Percentiles rank a stretch among this genome's conserved stretches.
These are phyloP conservation scores for Ctenicera cuprea DNA, from an alignment of 2,888 invertebrate genomes.

Conservation along the genomic window DNA sequence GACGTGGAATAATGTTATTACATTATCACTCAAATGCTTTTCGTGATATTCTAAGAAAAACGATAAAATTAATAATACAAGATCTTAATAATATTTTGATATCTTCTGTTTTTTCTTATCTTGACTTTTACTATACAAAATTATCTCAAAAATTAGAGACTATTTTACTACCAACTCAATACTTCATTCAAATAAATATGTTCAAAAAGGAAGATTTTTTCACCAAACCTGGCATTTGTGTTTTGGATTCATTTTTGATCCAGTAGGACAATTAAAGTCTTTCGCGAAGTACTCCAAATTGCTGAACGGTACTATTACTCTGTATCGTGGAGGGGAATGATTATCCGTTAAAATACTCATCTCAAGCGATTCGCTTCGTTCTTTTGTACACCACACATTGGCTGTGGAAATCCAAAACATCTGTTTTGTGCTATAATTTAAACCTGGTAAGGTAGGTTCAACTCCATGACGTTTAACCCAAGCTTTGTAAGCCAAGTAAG, in stretches of 20 bases:
- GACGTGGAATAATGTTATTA: too few species aligned
- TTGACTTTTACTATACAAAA: too few species aligned
- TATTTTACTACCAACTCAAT: too few species aligned
- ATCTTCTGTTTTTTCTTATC: too few species aligned
- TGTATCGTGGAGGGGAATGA: slow-evolving; percentile 32
- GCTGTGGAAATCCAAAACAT: slow-evolving; percentile 45
- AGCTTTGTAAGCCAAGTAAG: slow-evolving; percentile 34
- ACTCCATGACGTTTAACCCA: slow-evolving; percentile 22
- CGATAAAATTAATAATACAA: too few species aligned
- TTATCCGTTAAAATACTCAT: slow-evolving; percentile 7
- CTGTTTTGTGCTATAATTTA: slow-evolving; percentile 38
- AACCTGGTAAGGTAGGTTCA: slow-evolving; percentile 31
- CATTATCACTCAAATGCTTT: too few species aligned
- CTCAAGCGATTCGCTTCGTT: slow-evolving; percentile 11
- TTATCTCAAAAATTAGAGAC: too few species aligned
- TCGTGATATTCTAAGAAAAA: too few species aligned
- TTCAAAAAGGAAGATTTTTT: background rate
- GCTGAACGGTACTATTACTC: slow-evolving; percentile 18
- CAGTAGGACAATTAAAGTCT: slow-evolving; percentile 40
- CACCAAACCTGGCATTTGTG: slow-evolving; percentile 44
- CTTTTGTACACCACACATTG: slow-evolving; percentile 33
- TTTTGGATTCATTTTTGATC: slow-evolving; percentile 41
- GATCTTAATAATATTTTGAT: too few species aligned
- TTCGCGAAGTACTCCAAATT: slow-evolving; percentile 42
- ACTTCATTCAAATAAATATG: too few species aligned